Base-by-base conservation (phyloP, 37 sponge, comb jelly and placozoan species). In the Cliona cf. orientalis region DNA sequence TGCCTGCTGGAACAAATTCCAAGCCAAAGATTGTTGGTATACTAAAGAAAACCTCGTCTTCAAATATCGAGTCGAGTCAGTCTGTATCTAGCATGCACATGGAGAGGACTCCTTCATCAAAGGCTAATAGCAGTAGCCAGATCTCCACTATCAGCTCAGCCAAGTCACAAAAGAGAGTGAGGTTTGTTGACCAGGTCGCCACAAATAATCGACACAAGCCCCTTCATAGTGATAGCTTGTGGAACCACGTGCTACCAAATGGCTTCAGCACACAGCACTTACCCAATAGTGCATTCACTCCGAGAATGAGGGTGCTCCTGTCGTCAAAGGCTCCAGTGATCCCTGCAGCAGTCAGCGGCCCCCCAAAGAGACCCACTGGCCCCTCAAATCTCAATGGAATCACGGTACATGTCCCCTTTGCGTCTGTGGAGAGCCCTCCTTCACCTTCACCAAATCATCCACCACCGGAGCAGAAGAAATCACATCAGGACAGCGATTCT, bases 11-110 rank as follows among this genome's bases (percentile, higher is more conserved):
- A 6, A 58, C 7, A 67, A 38, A 38, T 36, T 36, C 41, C 41
- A 37, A 53, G 1, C 64, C 49, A 37, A 81, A 70, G 25, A 36
- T 84, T 32, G 85, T 84, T 59, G 85, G 85, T 1, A 84, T 84
- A 25, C 56, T 84, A n/a, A 84, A 69, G 75, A 84, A 84, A n/a
- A n/a, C n/a, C n/a, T n/a, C n/a, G n/a, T n/a, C n/a, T n/a, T n/a
- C n/a, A n/a, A n/a, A n/a, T n/a, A n/a, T n/a, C n/a, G n/a, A n/a
- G 40, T 33, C 68, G 9, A 84, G 21, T 75, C 22, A 9, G 28
- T 28, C 1, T 79, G 66, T 34, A 2, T 21, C 56, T 49, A 1
- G 35, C 29, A 35, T 25, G 11, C 17, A 26, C 26, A 40, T 2
- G 49, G 58, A 26, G 37, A 36, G 0, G 42, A 44, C 58, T 31